These are phyloP conservation scores for Pelobates fuscus DNA, from an alignment of 2,113 vertebrate genomes.

Conservation along the genomic window DNA sequence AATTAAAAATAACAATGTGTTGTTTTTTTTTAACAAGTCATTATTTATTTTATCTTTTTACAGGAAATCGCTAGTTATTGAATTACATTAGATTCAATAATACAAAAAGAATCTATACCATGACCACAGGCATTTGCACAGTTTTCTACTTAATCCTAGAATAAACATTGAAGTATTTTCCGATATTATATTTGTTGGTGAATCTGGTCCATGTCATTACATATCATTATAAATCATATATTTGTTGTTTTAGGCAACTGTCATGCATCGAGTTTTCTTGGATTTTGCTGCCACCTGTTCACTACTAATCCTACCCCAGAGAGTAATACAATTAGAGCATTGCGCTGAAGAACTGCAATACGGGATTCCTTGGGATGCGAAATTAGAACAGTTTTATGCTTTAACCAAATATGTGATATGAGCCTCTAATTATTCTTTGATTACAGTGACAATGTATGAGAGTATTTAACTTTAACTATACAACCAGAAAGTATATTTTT, in stretches of 20 bases:
- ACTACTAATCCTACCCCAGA: slow-evolving; percentile 44
- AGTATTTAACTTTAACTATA: no score
- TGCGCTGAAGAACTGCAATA: slow-evolving; percentile 7
- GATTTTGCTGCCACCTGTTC: slow-evolving; percentile 39
- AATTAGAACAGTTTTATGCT: neutral
- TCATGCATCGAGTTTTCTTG: slow-evolving; percentile 11
- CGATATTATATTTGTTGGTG: slow-evolving; percentile 27
- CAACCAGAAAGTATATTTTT: no score
- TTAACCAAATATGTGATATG: slow-evolving; percentile 14
- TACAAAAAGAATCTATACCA: no score
- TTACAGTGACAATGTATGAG: no score
- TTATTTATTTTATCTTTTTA: no score
- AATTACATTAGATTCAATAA: no score
- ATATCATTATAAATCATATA: slow-evolving; percentile 41
- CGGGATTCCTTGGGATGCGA: slow-evolving; percentile 23
- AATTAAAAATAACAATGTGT: no score
- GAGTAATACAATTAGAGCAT: slow-evolving; percentile 16
- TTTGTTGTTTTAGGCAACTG: slow-evolving; percentile 44
- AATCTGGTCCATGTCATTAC: slow-evolving; percentile 20
- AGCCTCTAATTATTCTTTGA: slow-evolving; percentile 37
- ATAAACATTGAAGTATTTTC: slow-evolving; percentile 36
- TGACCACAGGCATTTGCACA: no score
- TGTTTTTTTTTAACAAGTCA: no score
- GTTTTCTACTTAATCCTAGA: slow-evolving; percentile 25
- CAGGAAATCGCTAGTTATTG: no score